These are phyloP conservation scores for Ommatoiulus sabulosus DNA, from an alignment of 2,888 invertebrate species.

Conservation along the genomic window DNA sequence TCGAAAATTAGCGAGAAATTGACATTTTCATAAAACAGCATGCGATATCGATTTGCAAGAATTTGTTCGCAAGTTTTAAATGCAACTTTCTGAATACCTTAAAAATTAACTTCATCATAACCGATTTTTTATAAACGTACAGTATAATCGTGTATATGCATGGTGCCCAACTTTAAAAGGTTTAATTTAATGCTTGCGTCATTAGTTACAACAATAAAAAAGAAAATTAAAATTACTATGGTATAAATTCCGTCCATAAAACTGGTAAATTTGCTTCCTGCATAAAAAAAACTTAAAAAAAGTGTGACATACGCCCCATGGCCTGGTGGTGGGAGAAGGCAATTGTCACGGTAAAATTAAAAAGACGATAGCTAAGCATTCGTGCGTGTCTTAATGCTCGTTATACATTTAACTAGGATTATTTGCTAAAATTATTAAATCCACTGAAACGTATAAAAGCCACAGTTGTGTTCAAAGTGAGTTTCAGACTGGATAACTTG, in stretches of 20 bases:
- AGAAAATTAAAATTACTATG: neutral
- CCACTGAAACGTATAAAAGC: neutral
- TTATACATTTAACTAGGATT: neutral
- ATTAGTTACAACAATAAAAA: neutral
- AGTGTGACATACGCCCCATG: neutral
- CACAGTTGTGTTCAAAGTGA: neutral
- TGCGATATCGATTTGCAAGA: too few relatives aligned
- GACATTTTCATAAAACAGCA: too few relatives aligned
- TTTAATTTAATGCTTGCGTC: neutral
- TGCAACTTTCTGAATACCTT: too few relatives aligned
- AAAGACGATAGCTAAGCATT: neutral
- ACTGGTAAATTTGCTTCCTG: neutral
- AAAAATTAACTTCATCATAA: too few relatives aligned
- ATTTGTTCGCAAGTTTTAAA: too few relatives aligned
- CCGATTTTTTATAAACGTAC: too few relatives aligned
- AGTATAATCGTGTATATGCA: too few relatives aligned
- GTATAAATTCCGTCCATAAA: neutral
- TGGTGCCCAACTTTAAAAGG: neutral
- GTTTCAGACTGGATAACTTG: neutral
- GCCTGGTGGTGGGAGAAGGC: slow-evolving; percentile 29
- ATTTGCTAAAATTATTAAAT: neutral
- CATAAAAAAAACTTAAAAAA: neutral
- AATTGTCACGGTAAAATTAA: slow-evolving; percentile 17
- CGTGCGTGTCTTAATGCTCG: neutral
- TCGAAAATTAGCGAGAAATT: too few relatives aligned